Conservation (phyloP, 2,888 invertebrate species). For the Oscheius onirici region DNA sequence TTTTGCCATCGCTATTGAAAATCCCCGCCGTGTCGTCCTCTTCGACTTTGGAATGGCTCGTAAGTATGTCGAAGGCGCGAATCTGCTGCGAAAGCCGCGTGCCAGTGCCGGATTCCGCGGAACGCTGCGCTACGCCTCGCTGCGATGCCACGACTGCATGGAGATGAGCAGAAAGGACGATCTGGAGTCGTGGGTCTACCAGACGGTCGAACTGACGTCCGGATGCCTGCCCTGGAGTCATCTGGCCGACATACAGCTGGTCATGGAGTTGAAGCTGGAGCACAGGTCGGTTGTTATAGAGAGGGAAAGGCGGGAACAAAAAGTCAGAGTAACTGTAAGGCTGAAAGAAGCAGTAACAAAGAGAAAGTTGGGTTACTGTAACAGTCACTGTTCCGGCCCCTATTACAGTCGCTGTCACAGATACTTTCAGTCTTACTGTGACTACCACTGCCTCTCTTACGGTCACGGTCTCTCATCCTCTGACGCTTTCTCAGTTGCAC, state of each 20-base stretch:
- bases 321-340: no score
- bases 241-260: not conserved
- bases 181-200: conserved; percentile 60
- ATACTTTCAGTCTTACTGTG: no score
- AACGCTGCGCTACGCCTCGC: conserved; percentile 44
- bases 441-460: no score
- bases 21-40: conserved; percentile 47
- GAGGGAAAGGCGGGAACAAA: no score
- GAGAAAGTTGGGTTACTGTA: no score
- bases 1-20: conserved; percentile 47
- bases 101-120: conserved; percentile 42
- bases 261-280: not conserved
- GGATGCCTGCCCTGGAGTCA: conserved; percentile 10
- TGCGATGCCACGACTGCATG: conserved; percentile 50
- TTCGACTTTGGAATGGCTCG: conserved; percentile 62
- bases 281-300: no score
- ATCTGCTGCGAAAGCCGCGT: conserved; percentile 39
- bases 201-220: conserved; percentile 24
- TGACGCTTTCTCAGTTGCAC: no score
- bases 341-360: no score
- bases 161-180: conserved; percentile 63
- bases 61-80: conserved; percentile 16
- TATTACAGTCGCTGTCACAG: no score
- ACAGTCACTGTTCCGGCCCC: no score
- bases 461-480: no score